phyloP scores from a whole-genome alignment of 2,113 vertebrate genomes.

The Hydropotes inermis region DNA sequence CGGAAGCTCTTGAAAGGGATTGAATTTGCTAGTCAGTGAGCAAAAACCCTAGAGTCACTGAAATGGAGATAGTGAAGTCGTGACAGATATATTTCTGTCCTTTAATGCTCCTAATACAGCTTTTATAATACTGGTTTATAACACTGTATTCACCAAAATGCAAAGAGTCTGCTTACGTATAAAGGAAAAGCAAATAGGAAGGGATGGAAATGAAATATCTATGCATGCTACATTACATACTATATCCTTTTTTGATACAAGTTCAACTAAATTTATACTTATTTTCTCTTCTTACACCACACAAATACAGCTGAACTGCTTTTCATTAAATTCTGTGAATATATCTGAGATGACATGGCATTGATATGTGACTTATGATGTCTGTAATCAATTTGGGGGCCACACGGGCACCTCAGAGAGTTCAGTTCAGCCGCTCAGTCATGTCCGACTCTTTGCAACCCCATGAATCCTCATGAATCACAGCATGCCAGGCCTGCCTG shows the following conservation, averaged over 20 bases:
- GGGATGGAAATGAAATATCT: neutral
- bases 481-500: too few species aligned
- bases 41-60: neutral
- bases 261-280: neutral
- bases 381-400: neutral
- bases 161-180: neutral
- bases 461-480: too few species aligned
- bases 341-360: neutral
- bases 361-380: neutral
- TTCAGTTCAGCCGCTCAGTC: too few species aligned
- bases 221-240: neutral
- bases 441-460: too few species aligned
- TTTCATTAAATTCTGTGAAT: neutral
- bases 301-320: neutral
- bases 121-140: neutral
- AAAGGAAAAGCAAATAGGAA: neutral
- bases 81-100: neutral
- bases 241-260: neutral
- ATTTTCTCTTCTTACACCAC: neutral
- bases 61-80: neutral
- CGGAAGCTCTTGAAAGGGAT: neutral
- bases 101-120: neutral
- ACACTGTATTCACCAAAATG: neutral
- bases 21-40: neutral
- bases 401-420: neutral